phyloP scores from a whole-genome alignment of 2,113 vertebrate genomes.

The Zosterops borbonicus region DNA sequence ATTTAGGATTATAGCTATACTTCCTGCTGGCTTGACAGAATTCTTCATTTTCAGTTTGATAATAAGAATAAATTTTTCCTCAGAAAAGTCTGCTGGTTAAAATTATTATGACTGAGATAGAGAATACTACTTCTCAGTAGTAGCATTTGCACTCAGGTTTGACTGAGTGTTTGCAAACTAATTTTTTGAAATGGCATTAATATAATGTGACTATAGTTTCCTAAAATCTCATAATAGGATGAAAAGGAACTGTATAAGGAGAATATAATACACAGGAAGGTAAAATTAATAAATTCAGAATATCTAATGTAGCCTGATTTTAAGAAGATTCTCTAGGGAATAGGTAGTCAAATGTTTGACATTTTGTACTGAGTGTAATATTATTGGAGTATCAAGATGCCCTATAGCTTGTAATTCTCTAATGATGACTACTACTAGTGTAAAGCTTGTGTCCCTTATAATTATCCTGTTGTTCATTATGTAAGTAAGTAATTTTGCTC shows the following conservation, averaged over 20 bases:
- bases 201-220: neutral
- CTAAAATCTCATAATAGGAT: neutral
- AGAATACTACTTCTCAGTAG: neutral
- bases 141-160: neutral
- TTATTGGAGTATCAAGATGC: neutral
- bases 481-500: neutral
- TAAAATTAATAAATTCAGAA: neutral
- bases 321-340: neutral
- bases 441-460: neutral
- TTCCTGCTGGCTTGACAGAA: neutral
- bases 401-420: neutral
- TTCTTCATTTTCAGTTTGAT: neutral
- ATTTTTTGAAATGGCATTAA: neutral
- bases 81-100: neutral
- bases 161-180: neutral
- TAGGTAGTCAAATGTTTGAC: neutral
- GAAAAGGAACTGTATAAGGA: neutral
- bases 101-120: neutral
- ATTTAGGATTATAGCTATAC: neutral
- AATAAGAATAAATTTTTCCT: neutral
- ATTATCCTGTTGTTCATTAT: neutral
- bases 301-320: neutral
- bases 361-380: neutral
- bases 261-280: neutral
- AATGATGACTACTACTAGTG: neutral